These are phyloP conservation scores for Dermatemys mawii DNA, from an alignment of 2,113 vertebrate genomes.

Conservation along the genomic window DNA sequence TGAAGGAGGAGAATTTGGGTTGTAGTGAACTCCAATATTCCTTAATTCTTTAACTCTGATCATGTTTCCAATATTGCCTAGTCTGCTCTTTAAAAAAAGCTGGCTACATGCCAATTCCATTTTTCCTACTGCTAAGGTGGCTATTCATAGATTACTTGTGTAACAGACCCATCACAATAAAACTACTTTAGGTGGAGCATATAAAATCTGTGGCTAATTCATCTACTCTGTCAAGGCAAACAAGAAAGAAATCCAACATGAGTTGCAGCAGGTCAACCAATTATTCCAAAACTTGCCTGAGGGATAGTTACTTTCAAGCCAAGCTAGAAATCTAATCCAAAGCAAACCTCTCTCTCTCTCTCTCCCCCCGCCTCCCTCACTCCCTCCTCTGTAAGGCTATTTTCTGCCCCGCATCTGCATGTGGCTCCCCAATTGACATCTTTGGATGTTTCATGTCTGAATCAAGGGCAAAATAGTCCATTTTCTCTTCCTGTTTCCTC, in stretches of 20 bases:
- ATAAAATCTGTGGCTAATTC: neutral
- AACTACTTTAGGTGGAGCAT: neutral
- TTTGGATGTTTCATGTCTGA: too few species aligned
- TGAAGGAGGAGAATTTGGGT: neutral
- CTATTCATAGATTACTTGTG: neutral
- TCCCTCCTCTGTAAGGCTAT: neutral
- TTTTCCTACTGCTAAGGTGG: neutral
- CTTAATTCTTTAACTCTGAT: neutral
- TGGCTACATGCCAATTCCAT: neutral
- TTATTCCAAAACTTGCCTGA: neutral
- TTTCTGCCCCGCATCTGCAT: neutral
- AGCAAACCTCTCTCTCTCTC: neutral
- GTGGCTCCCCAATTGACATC: neutral
- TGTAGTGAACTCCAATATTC: neutral
- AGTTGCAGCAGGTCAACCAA: neutral
- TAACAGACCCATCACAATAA: neutral
- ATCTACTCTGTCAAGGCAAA: neutral
- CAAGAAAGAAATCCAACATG: neutral
- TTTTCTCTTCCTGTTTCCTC: too few species aligned
- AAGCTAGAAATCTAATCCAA: neutral
- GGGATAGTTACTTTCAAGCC: neutral
- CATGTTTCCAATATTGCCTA: neutral
- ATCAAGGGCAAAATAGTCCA: neutral
- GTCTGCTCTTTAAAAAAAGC: neutral
- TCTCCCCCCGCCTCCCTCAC: too few species aligned